A percentile compares a stretch with the other conserved stretches of the same genome.
These are phyloP conservation scores for Hoplodrina ambigua DNA, from an alignment of 2,888 invertebrate species.

Conservation along the genomic window DNA sequence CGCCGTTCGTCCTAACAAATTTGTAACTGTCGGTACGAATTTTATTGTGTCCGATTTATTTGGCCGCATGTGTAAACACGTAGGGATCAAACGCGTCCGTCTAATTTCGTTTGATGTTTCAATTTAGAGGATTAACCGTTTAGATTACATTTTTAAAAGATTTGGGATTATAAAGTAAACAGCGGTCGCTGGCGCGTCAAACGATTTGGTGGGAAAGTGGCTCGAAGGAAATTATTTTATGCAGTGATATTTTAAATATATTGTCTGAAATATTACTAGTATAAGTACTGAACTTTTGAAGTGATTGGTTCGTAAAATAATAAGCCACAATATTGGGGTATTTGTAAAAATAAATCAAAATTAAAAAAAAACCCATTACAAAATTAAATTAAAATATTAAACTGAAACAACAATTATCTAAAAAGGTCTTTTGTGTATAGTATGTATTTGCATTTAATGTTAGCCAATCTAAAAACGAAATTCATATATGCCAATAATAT, in stretches of 20 bases:
- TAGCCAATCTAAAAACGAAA: slow-evolving; percentile 16
- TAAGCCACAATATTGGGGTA: too few species aligned
- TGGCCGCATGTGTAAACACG: slow-evolving; percentile 61
- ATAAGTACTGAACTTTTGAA: too few species aligned
- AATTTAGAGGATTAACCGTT: slow-evolving; percentile 50
- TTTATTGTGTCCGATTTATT: slow-evolving; percentile 69
- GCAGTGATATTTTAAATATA: too few species aligned
- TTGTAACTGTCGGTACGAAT: slow-evolving; percentile 67
- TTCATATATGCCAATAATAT: slow-evolving; percentile 20
- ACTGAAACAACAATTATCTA: neutral
- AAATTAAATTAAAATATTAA: neutral
- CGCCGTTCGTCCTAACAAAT: slow-evolving; percentile 66
- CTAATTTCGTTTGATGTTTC: slow-evolving; percentile 62
- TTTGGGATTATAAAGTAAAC: slow-evolving; percentile 37
- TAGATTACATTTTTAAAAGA: slow-evolving; percentile 42
- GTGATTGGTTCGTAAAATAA: too few species aligned
- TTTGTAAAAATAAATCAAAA: too few species aligned
- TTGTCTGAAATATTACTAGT: neutral
- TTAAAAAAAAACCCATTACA: too few species aligned
- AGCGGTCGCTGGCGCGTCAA: neutral
- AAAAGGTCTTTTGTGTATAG: neutral
- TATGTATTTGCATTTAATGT: neutral
- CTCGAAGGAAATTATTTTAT: too few species aligned
- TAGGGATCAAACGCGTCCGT: slow-evolving; percentile 51
- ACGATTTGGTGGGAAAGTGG: neutral